Evolutionary conservation across 2,113 vertebrate species (phyloP), one percentile per base, ranked within the genome.

Genomic region (Cololabis saira): DNA sequence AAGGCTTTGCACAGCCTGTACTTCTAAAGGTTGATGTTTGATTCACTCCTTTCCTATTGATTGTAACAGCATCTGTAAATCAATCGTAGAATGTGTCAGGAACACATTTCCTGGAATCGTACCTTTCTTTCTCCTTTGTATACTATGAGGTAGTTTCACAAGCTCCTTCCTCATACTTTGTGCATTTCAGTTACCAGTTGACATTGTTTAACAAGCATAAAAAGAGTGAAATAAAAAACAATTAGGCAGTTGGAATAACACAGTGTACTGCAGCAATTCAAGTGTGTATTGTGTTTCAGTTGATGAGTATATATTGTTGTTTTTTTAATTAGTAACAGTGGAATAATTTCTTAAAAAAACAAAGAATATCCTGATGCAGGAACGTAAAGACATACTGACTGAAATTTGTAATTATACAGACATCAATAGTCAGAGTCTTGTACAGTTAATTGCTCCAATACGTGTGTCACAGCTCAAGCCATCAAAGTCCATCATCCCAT

Each of bases 351-450:
- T 43, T 42, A 40, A 42, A 18, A 49, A 44, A 37, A 9, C 8
- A 64, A n/a, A 78, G 8, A 72, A 48, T 14, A 27, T 78, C 70
- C 70, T 78, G 67, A 76, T 67, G 45, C 79, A 81, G 76, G 74
- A 83, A 58, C 44, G 76, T 63, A 44, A 53, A 69, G 52, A 37
- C 15, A 45, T 55, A 58, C 43, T 57, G 63, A 62, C 47, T 54
- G 54, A 57, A 45, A 18, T 33, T 13, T 41, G 33, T 21, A 9
- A 49, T 66, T 55, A 61, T 3, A 55, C 22, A 75, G 44, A 53
- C 48, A 43, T 45, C 12, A 33, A 47, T 33, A 54, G 52, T 51
- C 49, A 22, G 9, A 60, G 41, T 62, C 50, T 80, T 40, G 52
- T 30, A 59, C 54, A 17, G 33, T 51, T 24, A 40, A 67, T 22